These are phyloP conservation scores for Pterophyllum scalare DNA, from an alignment of 2,113 vertebrate species.

Conservation along the genomic window DNA sequence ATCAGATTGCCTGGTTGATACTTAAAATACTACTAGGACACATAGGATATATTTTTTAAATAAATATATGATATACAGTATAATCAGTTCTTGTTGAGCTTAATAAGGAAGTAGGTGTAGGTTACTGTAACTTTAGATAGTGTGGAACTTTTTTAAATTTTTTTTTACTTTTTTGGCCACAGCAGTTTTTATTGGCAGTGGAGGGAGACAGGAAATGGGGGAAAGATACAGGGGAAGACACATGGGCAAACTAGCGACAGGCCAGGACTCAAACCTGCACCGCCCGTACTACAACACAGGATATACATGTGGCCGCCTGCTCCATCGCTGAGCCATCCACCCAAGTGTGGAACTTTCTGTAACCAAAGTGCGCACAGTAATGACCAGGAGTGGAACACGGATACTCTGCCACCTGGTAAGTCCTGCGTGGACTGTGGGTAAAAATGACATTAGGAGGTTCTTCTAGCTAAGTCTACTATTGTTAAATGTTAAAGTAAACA, in stretches of 20 bases:
- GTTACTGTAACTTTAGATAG: not conserved
- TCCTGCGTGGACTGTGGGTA: not conserved
- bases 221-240: too few species aligned
- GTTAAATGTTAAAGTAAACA: too few species aligned
- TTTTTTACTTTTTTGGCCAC: too few species aligned
- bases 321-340: too few species aligned
- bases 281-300: too few species aligned
- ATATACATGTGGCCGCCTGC: too few species aligned
- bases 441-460: too few species aligned
- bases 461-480: too few species aligned
- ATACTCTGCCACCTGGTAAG: not conserved
- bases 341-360: not conserved
- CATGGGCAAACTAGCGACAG: too few species aligned
- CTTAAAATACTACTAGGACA: not conserved
- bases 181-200: too few species aligned
- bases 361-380: not conserved
- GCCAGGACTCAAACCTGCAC: too few species aligned
- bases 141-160: not conserved
- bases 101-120: not conserved
- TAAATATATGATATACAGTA: not conserved
- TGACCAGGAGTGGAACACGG: not conserved
- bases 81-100: not conserved
- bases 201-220: too few species aligned
- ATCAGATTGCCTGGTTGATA: not conserved
- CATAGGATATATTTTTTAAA: not conserved